Evolutionary conservation across 2,888 invertebrate genomes (phyloP).

Genomic region (Noctua janthina): DNA sequence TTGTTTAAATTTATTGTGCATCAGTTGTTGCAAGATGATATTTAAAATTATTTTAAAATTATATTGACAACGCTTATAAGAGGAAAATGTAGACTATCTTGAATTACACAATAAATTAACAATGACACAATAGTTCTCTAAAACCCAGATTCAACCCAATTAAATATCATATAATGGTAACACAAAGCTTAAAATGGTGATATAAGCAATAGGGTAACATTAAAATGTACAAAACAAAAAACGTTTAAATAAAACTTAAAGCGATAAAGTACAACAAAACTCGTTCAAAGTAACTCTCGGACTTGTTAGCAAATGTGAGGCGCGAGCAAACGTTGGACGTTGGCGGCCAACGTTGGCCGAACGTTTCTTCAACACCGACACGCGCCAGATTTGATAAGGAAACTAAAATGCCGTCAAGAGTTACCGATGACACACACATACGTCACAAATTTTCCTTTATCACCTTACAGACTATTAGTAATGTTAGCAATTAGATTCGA

Average conservation of each 20-base stretch:
- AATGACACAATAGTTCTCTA: conserved; percentile 70
- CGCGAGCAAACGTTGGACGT: conserved; percentile 78
- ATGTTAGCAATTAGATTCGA: conserved; percentile 63
- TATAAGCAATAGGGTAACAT: conserved; percentile 80
- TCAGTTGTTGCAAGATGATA: conserved; percentile 58
- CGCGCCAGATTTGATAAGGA: conserved; percentile 77
- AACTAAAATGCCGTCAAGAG: conserved; percentile 72
- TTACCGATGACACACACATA: conserved; percentile 68
- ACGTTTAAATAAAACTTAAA: conserved; percentile 79
- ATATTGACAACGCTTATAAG: conserved; percentile 52
- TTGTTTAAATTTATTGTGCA: conserved; percentile 63
- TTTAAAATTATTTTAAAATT: conserved; percentile 49
- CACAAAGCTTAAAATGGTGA: conserved; percentile 86
- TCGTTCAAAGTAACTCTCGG: conserved; percentile 77
- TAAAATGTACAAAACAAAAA: conserved; percentile 75
- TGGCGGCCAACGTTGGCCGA: conserved; percentile 78
- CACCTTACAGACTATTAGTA: conserved; percentile 59
- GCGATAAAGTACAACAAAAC: conserved; percentile 78
- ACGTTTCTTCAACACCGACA: conserved; percentile 68
- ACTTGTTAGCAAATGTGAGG: conserved; percentile 83
- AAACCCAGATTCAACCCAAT: conserved; percentile 69
- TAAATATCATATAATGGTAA: conserved; percentile 83
- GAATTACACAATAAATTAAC: conserved; percentile 69
- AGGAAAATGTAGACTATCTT: conserved; percentile 49
- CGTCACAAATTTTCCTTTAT: conserved; percentile 71